Conservation (phyloP, 2,888 invertebrate genomes). For the Saturnia pavonia region DNA sequence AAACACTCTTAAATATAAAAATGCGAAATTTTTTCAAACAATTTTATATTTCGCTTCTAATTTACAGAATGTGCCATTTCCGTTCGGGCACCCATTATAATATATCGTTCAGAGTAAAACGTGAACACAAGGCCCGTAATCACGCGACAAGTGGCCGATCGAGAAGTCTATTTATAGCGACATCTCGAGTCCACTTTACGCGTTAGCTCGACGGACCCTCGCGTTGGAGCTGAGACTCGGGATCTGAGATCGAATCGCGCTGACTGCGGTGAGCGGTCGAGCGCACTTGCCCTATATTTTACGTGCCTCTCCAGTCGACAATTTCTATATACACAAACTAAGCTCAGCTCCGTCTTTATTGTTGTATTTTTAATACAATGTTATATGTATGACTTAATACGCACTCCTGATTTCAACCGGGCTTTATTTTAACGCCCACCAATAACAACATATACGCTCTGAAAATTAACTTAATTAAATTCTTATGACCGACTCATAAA, state of each 20-base stretch:
- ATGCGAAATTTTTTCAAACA: too few relatives aligned
- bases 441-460: too few relatives aligned
- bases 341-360: neutral
- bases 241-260: constrained; percentile 35
- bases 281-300: constrained; percentile 41
- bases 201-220: constrained; percentile 6
- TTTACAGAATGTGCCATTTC: too few relatives aligned
- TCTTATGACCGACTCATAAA: too few relatives aligned
- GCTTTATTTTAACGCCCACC: neutral
- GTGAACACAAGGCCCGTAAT: neutral
- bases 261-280: constrained; percentile 33
- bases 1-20: too few relatives aligned
- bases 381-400: neutral
- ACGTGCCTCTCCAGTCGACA: constrained; percentile 25
- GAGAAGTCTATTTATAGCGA: constrained; percentile 18
- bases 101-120: neutral
- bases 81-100: neutral
- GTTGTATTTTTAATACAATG: constrained; percentile 14
- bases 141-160: constrained; percentile 9
- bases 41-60: too few relatives aligned
- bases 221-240: too few relatives aligned
- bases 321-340: constrained; percentile 33
- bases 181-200: neutral
- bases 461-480: too few relatives aligned
- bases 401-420: neutral